These are phyloP conservation scores for Notarius quadriscutis DNA, from an alignment of 2,113 vertebrate genomes.

Conservation along the genomic window DNA sequence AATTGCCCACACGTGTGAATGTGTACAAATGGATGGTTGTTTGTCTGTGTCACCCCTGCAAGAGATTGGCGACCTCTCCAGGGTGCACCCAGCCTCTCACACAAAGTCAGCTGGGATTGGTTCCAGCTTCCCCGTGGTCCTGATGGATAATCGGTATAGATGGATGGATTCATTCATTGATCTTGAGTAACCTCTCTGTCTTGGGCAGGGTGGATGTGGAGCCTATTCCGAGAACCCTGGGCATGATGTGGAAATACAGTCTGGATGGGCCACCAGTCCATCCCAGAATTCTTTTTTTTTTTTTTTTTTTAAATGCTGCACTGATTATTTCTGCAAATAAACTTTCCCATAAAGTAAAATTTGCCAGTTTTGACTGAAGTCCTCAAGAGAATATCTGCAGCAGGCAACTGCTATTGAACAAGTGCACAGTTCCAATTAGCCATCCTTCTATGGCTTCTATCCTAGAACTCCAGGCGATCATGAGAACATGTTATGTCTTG, in stretches of 20 bases:
- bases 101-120: no score
- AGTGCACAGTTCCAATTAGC: not conserved
- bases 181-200: not conserved
- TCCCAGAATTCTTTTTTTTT: not conserved
- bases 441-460: not conserved
- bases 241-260: not conserved
- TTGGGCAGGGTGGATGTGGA: not conserved
- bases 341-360: not conserved
- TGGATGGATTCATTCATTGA: not conserved
- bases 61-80: no score
- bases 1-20: no score
- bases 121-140: no score
- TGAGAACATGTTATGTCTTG: constrained; percentile 15
- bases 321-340: not conserved
- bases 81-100: no score
- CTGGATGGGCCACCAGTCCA: not conserved
- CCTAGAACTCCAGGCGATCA: not conserved
- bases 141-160: no score
- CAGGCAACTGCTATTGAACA: not conserved
- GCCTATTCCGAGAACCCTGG: not conserved
- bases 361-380: not conserved
- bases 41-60: no score
- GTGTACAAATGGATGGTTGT: no score
- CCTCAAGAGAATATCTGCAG: not conserved
- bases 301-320: not conserved